Evolutionary conservation across 2,113 vertebrate species (phyloP).

Genomic region (Pterocles orientalis): DNA sequence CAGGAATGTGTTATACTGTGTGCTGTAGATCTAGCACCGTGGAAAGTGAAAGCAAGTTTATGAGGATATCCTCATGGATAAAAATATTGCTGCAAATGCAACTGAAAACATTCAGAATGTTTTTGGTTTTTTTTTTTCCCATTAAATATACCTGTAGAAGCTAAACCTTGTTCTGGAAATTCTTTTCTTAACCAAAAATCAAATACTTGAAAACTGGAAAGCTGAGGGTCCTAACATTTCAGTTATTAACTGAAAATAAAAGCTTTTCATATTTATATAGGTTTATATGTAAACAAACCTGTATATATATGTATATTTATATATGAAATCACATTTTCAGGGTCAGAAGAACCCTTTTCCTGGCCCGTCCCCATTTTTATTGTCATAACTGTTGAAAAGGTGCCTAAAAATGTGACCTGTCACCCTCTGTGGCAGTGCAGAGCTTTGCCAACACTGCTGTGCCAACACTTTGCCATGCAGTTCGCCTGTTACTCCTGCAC

Average conservation of each 20-base stretch:
- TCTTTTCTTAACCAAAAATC: background rate
- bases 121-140: background rate
- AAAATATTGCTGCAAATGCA: background rate
- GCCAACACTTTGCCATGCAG: fast-evolving
- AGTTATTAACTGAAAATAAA: background rate
- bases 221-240: background rate
- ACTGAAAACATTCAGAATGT: background rate
- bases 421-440: background rate
- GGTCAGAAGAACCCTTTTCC: background rate
- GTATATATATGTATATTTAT: too few relatives aligned
- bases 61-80: background rate
- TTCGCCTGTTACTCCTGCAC: background rate
- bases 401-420: background rate
- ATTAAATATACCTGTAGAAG: background rate
- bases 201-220: background rate
- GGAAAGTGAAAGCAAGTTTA: background rate
- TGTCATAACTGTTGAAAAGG: background rate
- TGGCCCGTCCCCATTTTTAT: background rate
- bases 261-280: fast-evolving
- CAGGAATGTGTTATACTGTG: background rate
- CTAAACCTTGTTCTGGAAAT: background rate
- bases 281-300: background rate
- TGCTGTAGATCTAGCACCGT: background rate
- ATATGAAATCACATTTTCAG: background rate
- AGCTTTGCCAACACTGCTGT: background rate